Conservation (phyloP, 2,113 vertebrate genomes). For the Elaphurus davidianus region DNA sequence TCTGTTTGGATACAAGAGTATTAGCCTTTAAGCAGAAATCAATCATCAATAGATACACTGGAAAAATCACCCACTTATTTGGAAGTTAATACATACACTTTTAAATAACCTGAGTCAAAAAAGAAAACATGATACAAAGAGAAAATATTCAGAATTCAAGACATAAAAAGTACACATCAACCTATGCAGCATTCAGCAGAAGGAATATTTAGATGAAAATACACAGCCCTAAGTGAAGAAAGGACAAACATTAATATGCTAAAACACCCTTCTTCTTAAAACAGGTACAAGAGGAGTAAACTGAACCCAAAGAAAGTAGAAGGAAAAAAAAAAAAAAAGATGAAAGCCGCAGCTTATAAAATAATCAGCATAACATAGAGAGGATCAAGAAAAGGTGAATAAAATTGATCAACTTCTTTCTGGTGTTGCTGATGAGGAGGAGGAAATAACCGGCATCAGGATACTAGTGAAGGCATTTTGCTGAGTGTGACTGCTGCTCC, state of each 20-base stretch:
- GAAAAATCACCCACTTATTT: neutral
- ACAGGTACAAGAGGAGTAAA: neutral
- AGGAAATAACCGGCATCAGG: neutral
- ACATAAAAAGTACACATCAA: neutral
- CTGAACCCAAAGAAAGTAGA: neutral
- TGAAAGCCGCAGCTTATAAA: neutral
- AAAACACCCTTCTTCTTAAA: neutral
- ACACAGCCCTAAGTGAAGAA: neutral
- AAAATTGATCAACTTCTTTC: neutral
- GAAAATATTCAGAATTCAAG: neutral
- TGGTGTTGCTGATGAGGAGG: neutral
- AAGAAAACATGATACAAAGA: neutral
- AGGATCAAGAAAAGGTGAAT: neutral
- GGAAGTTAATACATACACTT: neutral
- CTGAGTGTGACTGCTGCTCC: neutral
- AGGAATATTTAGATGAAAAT: neutral
- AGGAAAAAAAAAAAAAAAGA: neutral
- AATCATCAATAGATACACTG: neutral
- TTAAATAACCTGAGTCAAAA: neutral
- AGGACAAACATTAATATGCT: neutral
- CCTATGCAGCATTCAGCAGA: neutral
- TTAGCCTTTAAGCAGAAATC: neutral
- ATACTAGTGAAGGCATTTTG: neutral
- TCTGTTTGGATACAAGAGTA: neutral
- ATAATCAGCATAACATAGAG: neutral